Base-by-base conservation (phyloP, 2,888 invertebrate genomes). In the Imbricaverruca yamaguchii region DNA sequence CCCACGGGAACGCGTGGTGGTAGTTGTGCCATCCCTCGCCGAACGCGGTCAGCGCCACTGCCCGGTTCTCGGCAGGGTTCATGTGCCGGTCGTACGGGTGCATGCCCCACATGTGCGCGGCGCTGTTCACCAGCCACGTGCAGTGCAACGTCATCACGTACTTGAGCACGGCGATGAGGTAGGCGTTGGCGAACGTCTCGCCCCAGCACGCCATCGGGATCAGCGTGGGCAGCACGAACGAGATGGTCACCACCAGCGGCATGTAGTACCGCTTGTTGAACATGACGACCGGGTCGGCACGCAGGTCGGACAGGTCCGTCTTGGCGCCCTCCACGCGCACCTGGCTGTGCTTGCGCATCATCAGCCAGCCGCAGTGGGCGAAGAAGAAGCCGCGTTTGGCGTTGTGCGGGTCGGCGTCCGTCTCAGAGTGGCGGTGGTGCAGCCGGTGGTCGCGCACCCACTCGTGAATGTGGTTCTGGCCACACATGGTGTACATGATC, bases 11-110 rank as follows among this genome's bases (percentile, higher is more conserved):
- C 0, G 93, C 92, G 87, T 96, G 96, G 87, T 96, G 96, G 87
- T 94, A 96, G 88, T 96, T 96, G 89, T 96, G 96, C 93, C 94
- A 96, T 7, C 96, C 96, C 87, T 95, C 94, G 0, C 95, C 95
- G 88, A 93, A 89, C 0, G 93, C 91, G 53, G 92, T 81, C 53
- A 82, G 80, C n/a, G 85, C 83, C 74, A 85, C 85, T 25, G 80
- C 59, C 39, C 80, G 69, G 81, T 85, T 85, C 79, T 85, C 85
- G 10, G 83, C 83, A 7, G 85, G 85, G 80, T 83, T 82, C 65
- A 85, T 85, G 80, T 82, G 77, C 81, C 90, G 92, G 88, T 97
- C 96, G 86, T 96, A 97, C 0, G 97, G 97, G 86, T 92, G 92
- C 85, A 92, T 92, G n/a, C 97, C 97, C 91, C 93, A 96, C 90